Conservation (phyloP, 2,113 vertebrate genomes). For the Chaenogobius annularis region DNA sequence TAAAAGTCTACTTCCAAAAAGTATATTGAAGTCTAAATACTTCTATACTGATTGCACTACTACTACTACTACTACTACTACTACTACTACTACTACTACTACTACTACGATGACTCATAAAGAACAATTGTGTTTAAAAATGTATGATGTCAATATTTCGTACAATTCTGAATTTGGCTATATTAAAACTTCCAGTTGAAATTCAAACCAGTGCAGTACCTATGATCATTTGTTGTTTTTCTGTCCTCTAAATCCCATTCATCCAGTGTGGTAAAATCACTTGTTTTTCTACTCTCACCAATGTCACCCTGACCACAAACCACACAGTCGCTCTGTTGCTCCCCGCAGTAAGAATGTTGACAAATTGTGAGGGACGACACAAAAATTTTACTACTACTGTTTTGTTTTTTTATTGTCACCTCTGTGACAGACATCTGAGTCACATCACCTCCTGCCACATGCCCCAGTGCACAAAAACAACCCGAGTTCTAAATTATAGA, state of each 20-base stretch:
- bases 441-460: constrained; percentile 1
- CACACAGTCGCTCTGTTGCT: constrained; percentile 14
- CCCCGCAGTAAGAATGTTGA: constrained; percentile 26
- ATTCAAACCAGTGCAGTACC: neutral
- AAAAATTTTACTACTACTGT: constrained; percentile 3
- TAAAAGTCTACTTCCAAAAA: too few species aligned
- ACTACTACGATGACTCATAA: too few species aligned
- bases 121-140: too few species aligned
- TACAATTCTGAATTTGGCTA: neutral
- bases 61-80: too few species aligned
- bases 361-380: constrained; percentile 25
- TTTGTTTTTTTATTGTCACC: constrained; percentile 28
- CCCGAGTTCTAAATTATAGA: constrained; percentile 38
- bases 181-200: neutral
- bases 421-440: constrained; percentile 27
- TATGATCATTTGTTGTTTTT: neutral
- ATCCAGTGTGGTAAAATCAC: neutral
- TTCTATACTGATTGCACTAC: too few species aligned
- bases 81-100: too few species aligned
- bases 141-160: too few species aligned
- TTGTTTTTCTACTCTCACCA: constrained; percentile 5
- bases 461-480: constrained; percentile 33
- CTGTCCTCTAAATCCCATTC: neutral
- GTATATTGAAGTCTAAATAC: too few species aligned
- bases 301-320: constrained; percentile 8